A percentile compares a stretch with the other conserved stretches of the same genome.
Conservation (phyloP, 2,888 invertebrate genomes). For the Rhamphomyia laevipes region DNA sequence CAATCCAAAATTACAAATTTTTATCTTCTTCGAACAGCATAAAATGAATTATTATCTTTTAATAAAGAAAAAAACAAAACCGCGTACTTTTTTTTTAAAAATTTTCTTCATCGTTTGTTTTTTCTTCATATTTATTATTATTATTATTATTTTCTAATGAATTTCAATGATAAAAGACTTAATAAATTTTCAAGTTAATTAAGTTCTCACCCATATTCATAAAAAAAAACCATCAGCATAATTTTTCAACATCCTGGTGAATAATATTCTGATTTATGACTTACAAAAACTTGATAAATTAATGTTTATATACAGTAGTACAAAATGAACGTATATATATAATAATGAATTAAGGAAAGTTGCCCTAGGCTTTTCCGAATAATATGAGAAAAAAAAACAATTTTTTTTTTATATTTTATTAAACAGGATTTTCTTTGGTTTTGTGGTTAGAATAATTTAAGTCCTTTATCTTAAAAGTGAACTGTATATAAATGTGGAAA, state of each 20-base stretch:
- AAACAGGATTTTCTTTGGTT: too few relatives aligned
- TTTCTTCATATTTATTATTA: conserved; percentile 7
- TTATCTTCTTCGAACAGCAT: conserved; percentile 14
- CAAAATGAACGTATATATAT: too few relatives aligned
- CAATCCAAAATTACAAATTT: conserved; percentile 5
- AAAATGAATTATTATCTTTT: conserved; percentile 13
- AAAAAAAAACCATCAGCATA: background rate
- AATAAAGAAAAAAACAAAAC: conserved; percentile 3
- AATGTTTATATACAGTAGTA: too few relatives aligned
- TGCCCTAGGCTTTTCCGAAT: too few relatives aligned
- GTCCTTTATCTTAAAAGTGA: too few relatives aligned
- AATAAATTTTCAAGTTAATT: conserved; percentile 35
- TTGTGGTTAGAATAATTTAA: too few relatives aligned
- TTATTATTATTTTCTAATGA: conserved; percentile 18
- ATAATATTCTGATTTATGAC: background rate
- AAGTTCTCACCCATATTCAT: conserved; percentile 18
- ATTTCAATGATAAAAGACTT: conserved; percentile 28
- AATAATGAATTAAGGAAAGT: too few relatives aligned
- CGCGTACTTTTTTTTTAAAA: conserved; percentile 7
- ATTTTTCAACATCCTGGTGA: too few relatives aligned
- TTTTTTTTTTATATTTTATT: too few relatives aligned
- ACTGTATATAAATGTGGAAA: too few relatives aligned
- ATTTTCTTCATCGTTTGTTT: conserved; percentile 12
- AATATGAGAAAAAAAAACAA: too few relatives aligned
- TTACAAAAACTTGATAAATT: too few relatives aligned